Conservation (phyloP, 2,113 vertebrate genomes). For the Psittacula cyanocephala region DNA sequence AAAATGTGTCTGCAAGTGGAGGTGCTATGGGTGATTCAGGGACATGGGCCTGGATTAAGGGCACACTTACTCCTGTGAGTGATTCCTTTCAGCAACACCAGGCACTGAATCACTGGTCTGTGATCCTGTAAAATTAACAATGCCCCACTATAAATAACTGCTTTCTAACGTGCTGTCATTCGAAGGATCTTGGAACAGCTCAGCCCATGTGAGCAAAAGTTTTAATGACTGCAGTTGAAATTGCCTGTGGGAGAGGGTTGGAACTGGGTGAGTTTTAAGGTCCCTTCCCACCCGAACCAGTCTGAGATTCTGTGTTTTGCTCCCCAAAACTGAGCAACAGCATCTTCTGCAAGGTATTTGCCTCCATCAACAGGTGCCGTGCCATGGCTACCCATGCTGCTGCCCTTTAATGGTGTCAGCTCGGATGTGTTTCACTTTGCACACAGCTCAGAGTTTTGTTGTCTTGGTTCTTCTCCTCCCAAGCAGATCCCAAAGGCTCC, state of each 20-base stretch:
- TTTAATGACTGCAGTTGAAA: conserved; percentile 77
- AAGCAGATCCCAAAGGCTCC: neutral
- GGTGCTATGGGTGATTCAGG: accelerated
- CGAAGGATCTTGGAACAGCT: conserved; percentile 65
- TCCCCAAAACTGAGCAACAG: accelerated
- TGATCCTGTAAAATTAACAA: conserved; percentile 73
- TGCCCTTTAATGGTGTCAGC: neutral
- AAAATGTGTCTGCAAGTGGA: neutral
- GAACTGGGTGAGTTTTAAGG: neutral
- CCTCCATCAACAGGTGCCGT: neutral
- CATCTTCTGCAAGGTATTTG: neutral
- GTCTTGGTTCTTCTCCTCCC: neutral
- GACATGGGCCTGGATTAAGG: neutral
- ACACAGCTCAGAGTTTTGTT: neutral
- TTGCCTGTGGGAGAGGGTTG: neutral
- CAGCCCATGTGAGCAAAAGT: conserved; percentile 64
- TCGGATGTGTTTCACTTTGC: accelerated
- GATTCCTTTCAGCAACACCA: conserved; percentile 67
- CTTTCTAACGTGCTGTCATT: conserved; percentile 72
- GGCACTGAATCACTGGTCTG: conserved; percentile 72
- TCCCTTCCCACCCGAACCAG: neutral
- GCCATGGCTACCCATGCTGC: too few relatives aligned
- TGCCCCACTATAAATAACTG: conserved; percentile 73
- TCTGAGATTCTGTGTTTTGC: neutral
- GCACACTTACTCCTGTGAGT: conserved; percentile 36